phyloP scores from a whole-genome alignment of 1,140 invertebrate genomes.

The Wasmannia auropunctata region DNA sequence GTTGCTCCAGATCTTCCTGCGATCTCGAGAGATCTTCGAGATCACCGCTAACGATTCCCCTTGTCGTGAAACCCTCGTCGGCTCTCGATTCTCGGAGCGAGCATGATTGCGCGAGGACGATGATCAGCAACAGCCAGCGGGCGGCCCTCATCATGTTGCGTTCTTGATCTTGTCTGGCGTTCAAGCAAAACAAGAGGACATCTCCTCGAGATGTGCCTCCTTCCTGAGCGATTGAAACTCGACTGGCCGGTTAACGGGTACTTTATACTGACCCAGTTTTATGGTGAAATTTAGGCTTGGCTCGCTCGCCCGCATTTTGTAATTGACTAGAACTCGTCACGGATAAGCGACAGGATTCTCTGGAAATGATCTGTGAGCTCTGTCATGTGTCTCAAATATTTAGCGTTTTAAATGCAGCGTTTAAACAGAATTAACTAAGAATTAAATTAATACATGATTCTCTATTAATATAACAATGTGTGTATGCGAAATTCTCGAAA shows the following conservation, averaged over 20 bases:
- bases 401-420: neutral
- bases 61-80: neutral
- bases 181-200: conserved; percentile 45
- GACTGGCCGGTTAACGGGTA: conserved; percentile 74
- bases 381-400: neutral
- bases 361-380: too few species aligned
- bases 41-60: neutral
- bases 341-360: neutral
- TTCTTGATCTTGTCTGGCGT: neutral
- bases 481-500: neutral
- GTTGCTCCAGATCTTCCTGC: neutral
- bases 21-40: neutral
- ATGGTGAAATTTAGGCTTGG: conserved; percentile 79
- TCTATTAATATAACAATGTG: neutral
- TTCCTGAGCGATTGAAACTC: conserved; percentile 64
- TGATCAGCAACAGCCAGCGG: conserved; percentile 40
- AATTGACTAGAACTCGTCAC: conserved; percentile 19
- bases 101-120: neutral
- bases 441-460: neutral
- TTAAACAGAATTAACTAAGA: too few species aligned
- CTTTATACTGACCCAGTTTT: conserved; percentile 74
- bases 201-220: conserved; percentile 41
- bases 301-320: conserved; percentile 33
- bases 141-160: conserved; percentile 43
- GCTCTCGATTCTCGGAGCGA: neutral